Evolutionary conservation across 1,140 invertebrate species (phyloP), one percentile per base, ranked within the genome.

Genomic region (Telenomus remus): DNA sequence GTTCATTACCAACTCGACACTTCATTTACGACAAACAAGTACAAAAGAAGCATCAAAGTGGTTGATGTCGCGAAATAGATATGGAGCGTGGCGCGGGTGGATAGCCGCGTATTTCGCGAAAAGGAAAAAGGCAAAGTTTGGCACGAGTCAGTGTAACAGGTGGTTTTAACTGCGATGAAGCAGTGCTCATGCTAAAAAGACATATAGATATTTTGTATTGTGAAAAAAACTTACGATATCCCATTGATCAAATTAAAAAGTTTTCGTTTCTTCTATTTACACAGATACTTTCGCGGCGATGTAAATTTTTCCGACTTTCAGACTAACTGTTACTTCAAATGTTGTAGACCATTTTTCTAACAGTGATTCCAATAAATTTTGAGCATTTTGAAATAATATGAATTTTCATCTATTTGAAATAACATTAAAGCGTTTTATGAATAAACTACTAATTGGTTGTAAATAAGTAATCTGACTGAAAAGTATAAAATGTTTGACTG

Each of bases 131-230:
- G 74, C 71, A 65, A 83, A 81, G 80, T 81, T 82, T 75, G 79
- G 71, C 70, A 79, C 79, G 79, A 81, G 77, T 77, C 69, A 68
- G 79, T 80, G 84, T 86, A 86, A 86, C 84, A 86, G 85, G 85
- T 86, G 85, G 85, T 80, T 85, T 84, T 82, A 85, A 85, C 80
- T 82, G 77, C 78, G 83, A 81, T 83, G 81, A 84, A 84, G 83
- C 80, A 80, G 74, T 69, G 75, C 63, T 69, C 72, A 78, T 76
- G 76, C 74, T 79, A 77, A 78, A 79, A 80, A 68, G 74, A 79
- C 78, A 66, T 69, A 51, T 59, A 65, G 56, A 65, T 65, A 63
- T 72, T 19, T 19, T 48, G 61, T 49, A 44, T 44, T 13, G 34
- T 46, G 61, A 63, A 72, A 76, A 69, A 59, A 53, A 46, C 51